Evolutionary conservation across 1,140 invertebrate genomes (phyloP), one percentile per base, ranked within the genome.

Genomic region (Leptestheria dahalacensis): DNA sequence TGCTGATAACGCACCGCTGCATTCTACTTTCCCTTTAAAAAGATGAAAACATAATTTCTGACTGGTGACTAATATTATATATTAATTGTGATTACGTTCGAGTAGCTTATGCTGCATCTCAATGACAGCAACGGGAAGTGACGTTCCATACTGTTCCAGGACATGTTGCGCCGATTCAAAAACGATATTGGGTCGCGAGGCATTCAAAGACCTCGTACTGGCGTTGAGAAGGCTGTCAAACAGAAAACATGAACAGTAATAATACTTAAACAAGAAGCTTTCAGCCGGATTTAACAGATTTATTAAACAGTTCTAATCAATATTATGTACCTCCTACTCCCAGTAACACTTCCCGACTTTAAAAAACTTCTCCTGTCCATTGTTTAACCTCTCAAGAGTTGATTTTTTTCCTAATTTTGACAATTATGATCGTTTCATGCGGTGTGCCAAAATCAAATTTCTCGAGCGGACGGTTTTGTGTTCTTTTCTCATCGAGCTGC

Each of bases 1-100:
- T 55, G 72, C 65, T 53, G 79, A 76, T 28, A 85, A 71, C 63
- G 75, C 78, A 0, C 82, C 81, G 57, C 80, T 83, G 1, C 84
- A 77, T 59, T 75, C 73, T 28, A 74, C 76, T 64, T 75, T 77
- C 59, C 75, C 82, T 81, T 62, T 26, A 18, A 12, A 25, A 20
- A n/a, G n/a, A 28, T 56, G 33, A 29, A 47, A 10, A 56, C 12
- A n/a, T n/a, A n/a, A n/a, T n/a, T n/a, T n/a, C n/a, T n/a, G n/a
- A n/a, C n/a, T n/a, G n/a, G n/a, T n/a, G n/a, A n/a, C n/a, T n/a
- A 59, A 21, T 15, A 11, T 54, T 24, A 24, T 0, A 54, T 54
- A 18, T 52, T 12, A 51, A 10, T 3, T 48, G 41, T 2, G 3
- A 48, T 23, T 0, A 50, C 12, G 11, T 15, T 47, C 47, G 15